Evolutionary conservation across 2,113 vertebrate species (phyloP), one percentile per base, ranked within the genome.

Genomic region (Noctilio leporinus): DNA sequence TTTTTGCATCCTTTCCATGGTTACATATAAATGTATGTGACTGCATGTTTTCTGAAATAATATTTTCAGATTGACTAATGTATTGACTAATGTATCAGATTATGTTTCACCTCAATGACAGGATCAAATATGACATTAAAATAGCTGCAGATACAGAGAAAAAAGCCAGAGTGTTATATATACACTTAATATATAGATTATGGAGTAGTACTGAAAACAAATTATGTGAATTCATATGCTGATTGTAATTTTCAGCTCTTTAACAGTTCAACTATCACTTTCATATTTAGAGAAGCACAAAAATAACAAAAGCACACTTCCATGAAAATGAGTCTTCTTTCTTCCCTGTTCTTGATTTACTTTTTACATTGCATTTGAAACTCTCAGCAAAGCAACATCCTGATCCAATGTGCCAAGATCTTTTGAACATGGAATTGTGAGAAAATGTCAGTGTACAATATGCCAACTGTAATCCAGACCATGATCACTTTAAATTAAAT

Each of bases 171-270:
- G 64, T 86, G 17, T 77, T 67, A 70, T 65, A 64, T 53, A 77
- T 64, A 75, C 4, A 86, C 47, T 83, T 40, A 77, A 96, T 93
- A 85, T 94, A 96, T 72, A 70, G 80, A 93, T 92, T 94, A 92
- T 90, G 83, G 77, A 70, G 30, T 49, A 78, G 28, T 38, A 19
- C 64, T 93, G 62, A 96, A 84, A 95, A 65, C 10, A 85, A 94
- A 97, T 96, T 73, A 88, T 72, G 92, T 81, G 57, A 92, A 90
- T 67, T 96, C 89, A 90, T 38, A 87, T 67, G 45, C 87, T 96
- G 90, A 97, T 95, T 97, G 47, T 96, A 97, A 96, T 96, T 96
- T 94, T 94, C 94, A 89, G 72, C 67, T 81, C 84, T 90, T 95
- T 94, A 95, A 96, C 94, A 92, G 96, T 93, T 95, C 88, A 97